Conservation (phyloP, 2,888 invertebrate genomes). For the Dasypogon diadema region DNA sequence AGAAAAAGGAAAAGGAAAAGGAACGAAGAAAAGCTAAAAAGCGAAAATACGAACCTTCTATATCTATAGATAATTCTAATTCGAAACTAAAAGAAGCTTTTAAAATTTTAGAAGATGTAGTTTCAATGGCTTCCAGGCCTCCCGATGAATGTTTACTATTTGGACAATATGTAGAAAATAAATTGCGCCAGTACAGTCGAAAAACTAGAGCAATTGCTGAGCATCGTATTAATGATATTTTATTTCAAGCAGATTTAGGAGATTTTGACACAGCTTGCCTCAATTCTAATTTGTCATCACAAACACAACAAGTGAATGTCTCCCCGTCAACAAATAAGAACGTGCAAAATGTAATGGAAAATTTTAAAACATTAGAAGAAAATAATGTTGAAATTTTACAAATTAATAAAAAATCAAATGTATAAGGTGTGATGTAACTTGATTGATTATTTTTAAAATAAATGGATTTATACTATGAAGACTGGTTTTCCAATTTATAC, state of each 20-base stretch:
- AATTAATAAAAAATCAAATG: too few species aligned
- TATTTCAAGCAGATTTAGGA: conserved; percentile 7
- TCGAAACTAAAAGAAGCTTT: background rate
- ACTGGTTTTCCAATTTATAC: too few species aligned
- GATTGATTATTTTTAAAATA: too few species aligned
- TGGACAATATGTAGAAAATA: background rate
- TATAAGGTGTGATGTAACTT: too few species aligned
- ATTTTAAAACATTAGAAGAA: too few species aligned
- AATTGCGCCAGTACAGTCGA: background rate
- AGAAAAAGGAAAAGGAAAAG: background rate
- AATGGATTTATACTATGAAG: too few species aligned
- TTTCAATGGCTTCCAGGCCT: background rate
- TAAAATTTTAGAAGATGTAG: background rate
- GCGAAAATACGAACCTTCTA: background rate
- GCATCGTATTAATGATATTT: background rate
- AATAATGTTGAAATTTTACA: too few species aligned
- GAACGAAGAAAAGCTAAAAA: background rate
- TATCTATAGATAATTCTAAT: too few species aligned
- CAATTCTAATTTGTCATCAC: too few species aligned
- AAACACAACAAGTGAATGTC: too few species aligned
- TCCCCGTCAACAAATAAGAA: too few species aligned
- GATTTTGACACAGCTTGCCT: background rate
- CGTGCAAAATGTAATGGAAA: too few species aligned
- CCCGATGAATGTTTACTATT: background rate
- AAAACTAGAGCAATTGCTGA: background rate